Evolutionary conservation across 2,888 invertebrate species (phyloP).

Genomic region (Dromius quadrimaculatus): DNA sequence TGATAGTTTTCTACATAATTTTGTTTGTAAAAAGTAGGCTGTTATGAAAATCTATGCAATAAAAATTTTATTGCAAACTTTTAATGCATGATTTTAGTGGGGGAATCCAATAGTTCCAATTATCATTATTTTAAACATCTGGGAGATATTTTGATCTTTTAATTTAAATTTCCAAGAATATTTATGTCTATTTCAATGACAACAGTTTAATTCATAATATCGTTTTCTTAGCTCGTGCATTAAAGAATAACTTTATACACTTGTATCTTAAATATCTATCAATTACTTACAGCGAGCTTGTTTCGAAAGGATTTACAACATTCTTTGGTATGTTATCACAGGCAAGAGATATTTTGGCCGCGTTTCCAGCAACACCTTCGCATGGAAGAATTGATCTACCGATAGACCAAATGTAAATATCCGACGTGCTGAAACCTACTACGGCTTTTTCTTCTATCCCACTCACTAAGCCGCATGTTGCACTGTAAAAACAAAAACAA

Average conservation of each 20-base stretch:
- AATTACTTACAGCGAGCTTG: conserved; percentile 22
- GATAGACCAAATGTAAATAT: conserved; percentile 36
- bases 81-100: no score
- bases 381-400: conserved; percentile 42
- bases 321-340: conserved; percentile 31
- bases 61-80: no score
- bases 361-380: background rate
- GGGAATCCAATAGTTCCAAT: no score
- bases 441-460: conserved; percentile 38
- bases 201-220: no score
- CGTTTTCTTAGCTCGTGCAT: no score
- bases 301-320: conserved; percentile 12
- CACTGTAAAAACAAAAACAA: conserved; percentile 8
- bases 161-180: no score
- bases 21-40: no score
- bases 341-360: conserved; percentile 37
- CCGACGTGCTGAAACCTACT: conserved; percentile 41
- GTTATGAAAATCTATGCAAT: no score
- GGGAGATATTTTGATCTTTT: no score
- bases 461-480: conserved; percentile 39
- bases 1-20: no score
- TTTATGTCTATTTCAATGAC: no score
- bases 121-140: no score
- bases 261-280: background rate
- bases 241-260: background rate